Base-by-base conservation (phyloP, 2,888 invertebrate species). In the Drosophila greeni region DNA sequence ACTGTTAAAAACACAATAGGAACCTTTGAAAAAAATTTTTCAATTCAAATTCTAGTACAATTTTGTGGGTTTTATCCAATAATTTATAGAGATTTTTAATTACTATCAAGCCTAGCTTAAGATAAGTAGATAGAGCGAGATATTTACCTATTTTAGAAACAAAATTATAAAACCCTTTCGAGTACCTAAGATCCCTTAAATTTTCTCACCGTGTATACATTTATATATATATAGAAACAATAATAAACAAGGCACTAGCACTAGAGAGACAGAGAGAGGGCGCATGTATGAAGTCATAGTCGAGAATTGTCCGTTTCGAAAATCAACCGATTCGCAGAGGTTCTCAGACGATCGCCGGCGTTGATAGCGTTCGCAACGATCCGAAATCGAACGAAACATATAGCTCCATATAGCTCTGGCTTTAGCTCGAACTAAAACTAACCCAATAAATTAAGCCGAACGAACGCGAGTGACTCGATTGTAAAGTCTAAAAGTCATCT, bases 271-370 rank as follows among this genome's bases (percentile, higher is more conserved):
- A 65, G 39, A 29, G 48, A 56, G 62, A 52, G 70, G 49, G 43
- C 52, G 43, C 33, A 68, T 61, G 76, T 60, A 81, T 81, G 81
- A 81, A 84, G 84, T 81, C 81, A 81, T 81, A 76, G 79, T 65
- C 76, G 66, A 70, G 56, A 74, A 76, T 49, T 39, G 61, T 64
- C n/a, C 47, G 26, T 40, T 42, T 55, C 42, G 64, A 68, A 47
- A 57, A 66, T 48, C 57, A n/a, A 62, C 74, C 56, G 65, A 65
- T 47, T 62, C 51, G 65, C 56, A 36, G 43, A 39, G 45, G 55
- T 60, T 68, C 74, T 74, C 85, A 86, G 86, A 85, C 76, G 84
- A 76, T 81, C 85, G 86, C 78, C 70, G 83, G 82, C 84, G 72
- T 75, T 83, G 83, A 85, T 82, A 81, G 85, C 75, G 86, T 67